phyloP scores from a whole-genome alignment of 2,113 vertebrate genomes.

The Emydura subglobosa region DNA sequence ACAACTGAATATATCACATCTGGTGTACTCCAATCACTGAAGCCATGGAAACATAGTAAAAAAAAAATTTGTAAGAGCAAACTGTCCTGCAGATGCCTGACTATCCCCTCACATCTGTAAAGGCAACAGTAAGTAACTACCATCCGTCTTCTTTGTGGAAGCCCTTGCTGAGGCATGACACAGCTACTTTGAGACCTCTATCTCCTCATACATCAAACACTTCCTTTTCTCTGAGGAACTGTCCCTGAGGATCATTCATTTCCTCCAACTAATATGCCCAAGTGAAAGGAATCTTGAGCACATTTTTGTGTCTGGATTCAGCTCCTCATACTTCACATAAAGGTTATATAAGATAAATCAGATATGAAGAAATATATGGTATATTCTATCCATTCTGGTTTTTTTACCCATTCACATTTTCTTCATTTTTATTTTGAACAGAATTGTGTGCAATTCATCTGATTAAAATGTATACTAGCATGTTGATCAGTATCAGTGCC shows the following conservation, averaged over 20 bases:
- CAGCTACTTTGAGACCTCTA: slow-evolving; percentile 53
- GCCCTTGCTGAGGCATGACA: slow-evolving; percentile 58
- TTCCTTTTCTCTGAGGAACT: slow-evolving; percentile 64
- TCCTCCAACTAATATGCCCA: slow-evolving; percentile 60
- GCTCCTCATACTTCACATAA: slow-evolving; percentile 23
- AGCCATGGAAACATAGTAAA: neutral
- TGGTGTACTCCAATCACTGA: slow-evolving; percentile 8
- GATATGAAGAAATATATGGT: neutral
- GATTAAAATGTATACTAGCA: neutral
- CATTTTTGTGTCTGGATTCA: slow-evolving; percentile 44
- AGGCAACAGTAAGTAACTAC: slow-evolving; percentile 61
- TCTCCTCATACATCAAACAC: slow-evolving; percentile 63
- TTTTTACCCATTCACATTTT: neutral
- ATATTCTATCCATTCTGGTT: neutral
- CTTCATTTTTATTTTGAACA: neutral
- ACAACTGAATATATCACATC: neutral
- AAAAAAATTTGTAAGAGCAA: neutral
- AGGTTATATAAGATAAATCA: slow-evolving; percentile 1
- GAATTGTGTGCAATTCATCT: neutral
- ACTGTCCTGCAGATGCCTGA: slow-evolving; percentile 6
- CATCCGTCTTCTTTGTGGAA: slow-evolving; percentile 59
- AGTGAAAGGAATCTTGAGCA: slow-evolving; percentile 62
- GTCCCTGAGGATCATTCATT: slow-evolving; percentile 58
- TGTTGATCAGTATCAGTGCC: neutral
- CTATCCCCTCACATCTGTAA: slow-evolving; percentile 54